Percentiles rank a stretch among this genome's conserved stretches.
These are phyloP conservation scores for Entelurus aequoreus DNA, from an alignment of 2,113 vertebrate species.

Conservation along the genomic window DNA sequence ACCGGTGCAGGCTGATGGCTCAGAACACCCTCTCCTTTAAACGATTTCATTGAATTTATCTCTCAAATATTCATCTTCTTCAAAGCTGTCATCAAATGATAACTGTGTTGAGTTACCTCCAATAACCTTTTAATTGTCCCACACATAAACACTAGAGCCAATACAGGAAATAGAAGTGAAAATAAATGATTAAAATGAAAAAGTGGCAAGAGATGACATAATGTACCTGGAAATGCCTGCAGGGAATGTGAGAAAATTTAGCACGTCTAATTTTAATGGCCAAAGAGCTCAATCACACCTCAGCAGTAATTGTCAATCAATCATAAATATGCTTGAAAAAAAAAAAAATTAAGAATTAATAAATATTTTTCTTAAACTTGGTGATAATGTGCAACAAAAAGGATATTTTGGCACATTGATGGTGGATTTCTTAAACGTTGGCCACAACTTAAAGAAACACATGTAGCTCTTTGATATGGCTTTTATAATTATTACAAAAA, in stretches of 20 bases:
- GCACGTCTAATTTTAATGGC: conserved; percentile 11
- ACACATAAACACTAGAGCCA: no score
- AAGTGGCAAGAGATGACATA: conserved; percentile 13
- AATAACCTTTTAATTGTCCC: not conserved
- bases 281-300: no score
- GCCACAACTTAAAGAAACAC: not conserved
- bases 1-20: conserved; percentile 63
- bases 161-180: not conserved
- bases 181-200: not conserved
- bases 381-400: not conserved
- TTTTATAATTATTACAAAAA: not conserved
- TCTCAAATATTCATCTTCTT: not conserved
- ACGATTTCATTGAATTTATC: not conserved
- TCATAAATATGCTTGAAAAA: not conserved
- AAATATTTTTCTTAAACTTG: no score
- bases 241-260: conserved; percentile 56
- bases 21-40: conserved; percentile 24
- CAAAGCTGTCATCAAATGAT: not conserved
- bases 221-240: conserved; percentile 34
- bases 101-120: not conserved
- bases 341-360: no score
- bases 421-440: not conserved
- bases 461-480: not conserved
- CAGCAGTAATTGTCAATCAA: not conserved
- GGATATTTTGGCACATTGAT: not conserved